phyloP scores from a whole-genome alignment of 2,888 invertebrate species.

The Drosophila suboccidentalis region DNA sequence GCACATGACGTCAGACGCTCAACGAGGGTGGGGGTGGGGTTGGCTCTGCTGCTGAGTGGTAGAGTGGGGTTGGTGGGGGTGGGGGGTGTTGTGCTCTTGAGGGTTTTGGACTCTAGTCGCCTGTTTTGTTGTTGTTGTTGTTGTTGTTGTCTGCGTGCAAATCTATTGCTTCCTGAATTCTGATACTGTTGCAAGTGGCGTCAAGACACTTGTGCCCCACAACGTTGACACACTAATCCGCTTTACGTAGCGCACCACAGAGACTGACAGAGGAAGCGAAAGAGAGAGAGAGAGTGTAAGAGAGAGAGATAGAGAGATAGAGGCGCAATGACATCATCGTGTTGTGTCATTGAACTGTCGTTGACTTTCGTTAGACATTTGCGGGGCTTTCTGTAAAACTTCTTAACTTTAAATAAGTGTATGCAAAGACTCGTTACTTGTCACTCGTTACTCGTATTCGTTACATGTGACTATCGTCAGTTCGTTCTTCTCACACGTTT shows the following conservation, averaged over 20 bases:
- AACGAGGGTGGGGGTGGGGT: not conserved
- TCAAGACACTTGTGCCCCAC: constrained; percentile 38
- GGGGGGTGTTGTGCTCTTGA: not conserved
- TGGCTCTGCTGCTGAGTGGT: too few species aligned
- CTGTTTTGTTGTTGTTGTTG: constrained; percentile 9
- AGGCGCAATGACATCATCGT: constrained; percentile 41
- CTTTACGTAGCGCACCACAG: constrained; percentile 53
- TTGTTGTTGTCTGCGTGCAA: constrained; percentile 52
- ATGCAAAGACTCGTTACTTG: not conserved
- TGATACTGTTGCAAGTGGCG: constrained; percentile 62
- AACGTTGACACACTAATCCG: constrained; percentile 72
- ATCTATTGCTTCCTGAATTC: constrained; percentile 81
- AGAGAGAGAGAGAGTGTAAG: not conserved
- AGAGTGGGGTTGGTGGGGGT: not conserved
- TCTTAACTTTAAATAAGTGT: not conserved
- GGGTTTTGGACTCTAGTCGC: not conserved
- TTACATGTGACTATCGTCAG: not conserved
- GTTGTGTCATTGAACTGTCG: constrained; percentile 59
- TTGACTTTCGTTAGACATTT: constrained; percentile 57
- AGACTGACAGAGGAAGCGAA: constrained; percentile 7
- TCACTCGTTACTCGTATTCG: not conserved
- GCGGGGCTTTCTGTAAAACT: constrained; percentile 38
- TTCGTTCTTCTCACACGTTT: not conserved
- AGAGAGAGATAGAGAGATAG: not conserved
- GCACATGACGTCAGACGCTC: constrained; percentile 32